Evolutionary conservation across 2,888 invertebrate species (phyloP).

Genomic region (Lochmaea capreae): DNA sequence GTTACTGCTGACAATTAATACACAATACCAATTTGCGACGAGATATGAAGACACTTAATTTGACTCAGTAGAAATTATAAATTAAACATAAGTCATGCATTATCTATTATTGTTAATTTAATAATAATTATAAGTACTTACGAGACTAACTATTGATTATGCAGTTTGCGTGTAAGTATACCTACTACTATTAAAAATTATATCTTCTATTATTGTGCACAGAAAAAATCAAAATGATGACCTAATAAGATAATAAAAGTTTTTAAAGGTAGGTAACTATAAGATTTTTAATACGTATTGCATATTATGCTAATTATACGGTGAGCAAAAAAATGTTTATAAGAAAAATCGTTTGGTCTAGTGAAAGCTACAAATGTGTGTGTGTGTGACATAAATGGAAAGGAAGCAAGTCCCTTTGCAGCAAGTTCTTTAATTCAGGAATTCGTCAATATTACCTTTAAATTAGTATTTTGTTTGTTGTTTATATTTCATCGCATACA

Average conservation of each 20-base stretch:
- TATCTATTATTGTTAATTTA: too few species aligned
- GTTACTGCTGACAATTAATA: too few species aligned
- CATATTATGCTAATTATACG: constrained; percentile 4
- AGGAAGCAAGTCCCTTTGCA: too few species aligned
- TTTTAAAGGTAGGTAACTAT: constrained; percentile 13
- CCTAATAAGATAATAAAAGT: constrained; percentile 26
- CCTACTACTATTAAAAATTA: neutral
- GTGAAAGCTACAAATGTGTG: neutral
- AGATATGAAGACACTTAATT: too few species aligned
- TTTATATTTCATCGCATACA: neutral
- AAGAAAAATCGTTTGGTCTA: neutral
- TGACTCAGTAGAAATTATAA: too few species aligned
- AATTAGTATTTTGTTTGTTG: neutral
- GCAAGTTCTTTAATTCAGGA: too few species aligned
- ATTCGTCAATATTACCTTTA: too few species aligned
- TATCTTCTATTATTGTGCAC: neutral
- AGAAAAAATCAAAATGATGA: constrained; percentile 23
- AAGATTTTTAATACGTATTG: neutral
- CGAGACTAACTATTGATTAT: neutral
- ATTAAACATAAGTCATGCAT: too few species aligned
- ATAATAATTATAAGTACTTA: neutral
- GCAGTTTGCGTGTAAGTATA: neutral
- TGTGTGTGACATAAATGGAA: too few species aligned
- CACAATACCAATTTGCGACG: too few species aligned
- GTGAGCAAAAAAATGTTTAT: neutral